Percentiles rank a stretch among this genome's conserved stretches.
phyloP scores from a whole-genome alignment of 2,888 invertebrate species.

The Drosophila lutescens region DNA sequence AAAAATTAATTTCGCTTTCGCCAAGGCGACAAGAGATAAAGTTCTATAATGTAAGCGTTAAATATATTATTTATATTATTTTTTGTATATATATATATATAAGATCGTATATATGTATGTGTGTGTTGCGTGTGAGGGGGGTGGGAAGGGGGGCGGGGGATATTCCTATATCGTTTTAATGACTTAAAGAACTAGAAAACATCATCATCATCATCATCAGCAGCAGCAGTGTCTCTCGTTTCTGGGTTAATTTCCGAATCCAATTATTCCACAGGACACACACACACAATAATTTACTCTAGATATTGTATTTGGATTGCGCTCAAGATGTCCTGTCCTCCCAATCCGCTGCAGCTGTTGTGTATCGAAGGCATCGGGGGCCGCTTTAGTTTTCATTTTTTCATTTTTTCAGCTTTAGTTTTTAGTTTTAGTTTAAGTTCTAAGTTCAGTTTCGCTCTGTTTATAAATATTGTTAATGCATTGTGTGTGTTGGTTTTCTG shows the following conservation, averaged over 20 bases:
- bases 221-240: slow-evolving; percentile 26
- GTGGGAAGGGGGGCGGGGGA: not conserved
- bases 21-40: slow-evolving; percentile 20
- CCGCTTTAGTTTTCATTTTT: slow-evolving; percentile 5
- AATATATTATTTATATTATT: slow-evolving; percentile 40
- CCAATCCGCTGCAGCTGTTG: slow-evolving; percentile 14
- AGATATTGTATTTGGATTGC: slow-evolving; percentile 5
- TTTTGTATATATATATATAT: slow-evolving; percentile 21
- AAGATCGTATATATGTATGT: slow-evolving; percentile 16
- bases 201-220: slow-evolving; percentile 48
- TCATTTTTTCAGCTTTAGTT: slow-evolving; percentile 5
- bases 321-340: slow-evolving; percentile 1
- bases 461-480: slow-evolving; percentile 39
- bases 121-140: slow-evolving; percentile 18
- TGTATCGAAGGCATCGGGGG: slow-evolving; percentile 14
- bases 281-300: slow-evolving; percentile 4
- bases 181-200: slow-evolving; percentile 77
- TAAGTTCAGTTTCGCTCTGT: slow-evolving; percentile 17
- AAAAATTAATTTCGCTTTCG: slow-evolving; percentile 14
- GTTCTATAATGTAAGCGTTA: slow-evolving; percentile 37
- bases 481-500: slow-evolving; percentile 25
- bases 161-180: slow-evolving; percentile 52
- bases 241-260: slow-evolving; percentile 39
- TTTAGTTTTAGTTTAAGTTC: slow-evolving; percentile 14
- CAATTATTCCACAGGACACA: slow-evolving; percentile 1